Evolutionary conservation across 2,113 vertebrate species (phyloP), one percentile per base, ranked within the genome.

Genomic region (Dipodomys spectabilis): DNA sequence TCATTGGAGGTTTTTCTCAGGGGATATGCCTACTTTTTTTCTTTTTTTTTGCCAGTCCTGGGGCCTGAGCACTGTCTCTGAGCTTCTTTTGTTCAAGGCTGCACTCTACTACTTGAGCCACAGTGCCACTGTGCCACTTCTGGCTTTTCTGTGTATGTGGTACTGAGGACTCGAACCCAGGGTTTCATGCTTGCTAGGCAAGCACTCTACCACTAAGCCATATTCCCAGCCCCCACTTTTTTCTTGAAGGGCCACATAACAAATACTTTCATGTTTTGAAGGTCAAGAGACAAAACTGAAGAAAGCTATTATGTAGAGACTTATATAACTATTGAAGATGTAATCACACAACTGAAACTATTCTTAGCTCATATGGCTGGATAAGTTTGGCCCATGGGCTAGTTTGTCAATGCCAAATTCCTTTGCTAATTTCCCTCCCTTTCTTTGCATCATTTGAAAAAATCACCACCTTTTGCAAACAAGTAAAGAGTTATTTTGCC

Each of bases 321-420:
- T 90, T 62, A 49, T 6, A 9, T 75, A 93, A 62, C 32, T 25
- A 86, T 75, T 73, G 88, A 65, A 94, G 79, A 86, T 73, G 13
- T 64, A 77, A 80, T 35, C 79, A 18, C 15, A 57, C 15, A 18
- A 57, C 1, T 71, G 84, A 67, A 89, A 72, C 45, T 53, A 74
- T 72, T 91, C 32, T 93, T 73, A 74, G 19, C 49, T 89, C 82
- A 57, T 1, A 5, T n/a, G 22, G 71, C 28, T 82, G 57, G 35
- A 44, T 12, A 62, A 8, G 64, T 64, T 49, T 75, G 65, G 44
- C 64, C 57, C 22, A 28, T 27, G 49, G 15, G 19, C 22, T 78
- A 32, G 45, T 86, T 73, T 30, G 45, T 65, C 11, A 16, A 16
- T n/a, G 80, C 7, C 10, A 25, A 15, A 60, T 71, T 83, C 78